Evolutionary conservation across 2,888 invertebrate species (phyloP), one percentile per base, ranked within the genome.

Genomic region (Drosophila anomalata): DNA sequence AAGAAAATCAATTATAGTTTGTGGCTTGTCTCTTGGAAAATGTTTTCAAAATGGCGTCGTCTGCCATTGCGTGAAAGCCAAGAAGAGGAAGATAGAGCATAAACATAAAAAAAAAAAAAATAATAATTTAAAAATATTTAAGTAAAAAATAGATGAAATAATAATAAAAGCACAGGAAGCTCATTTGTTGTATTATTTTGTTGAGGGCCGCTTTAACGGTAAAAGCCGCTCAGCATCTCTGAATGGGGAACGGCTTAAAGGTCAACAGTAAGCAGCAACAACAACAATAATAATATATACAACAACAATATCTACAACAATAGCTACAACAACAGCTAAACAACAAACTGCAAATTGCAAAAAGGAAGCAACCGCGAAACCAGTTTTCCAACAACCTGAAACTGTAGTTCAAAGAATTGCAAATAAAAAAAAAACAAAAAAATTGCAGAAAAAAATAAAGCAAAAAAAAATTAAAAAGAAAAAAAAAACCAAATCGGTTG

Each of bases 291-390:
- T 44, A n/a, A n/a, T n/a, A n/a, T n/a, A 7, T 7, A 29, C 29
- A 41, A 29, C 17, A 17, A 17, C 17, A 17, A 17, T 17, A 17
- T 17, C 17, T 36, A 67, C 44, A 58, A 54, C 26, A 48, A 53
- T 39, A 51, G 20, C 50, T 55, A 58, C 50, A 65, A 72, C 41
- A 58, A 61, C 47, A 68, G 46, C 44, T 53, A 47, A 71, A 53
- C 42, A 53, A 41, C 69, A 60, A 58, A 72, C 74, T 78, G 81
- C 70, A 78, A 81, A 73, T 82, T 81, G 82, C 85, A 76, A 87
- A 82, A 82, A 82, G 82, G 82, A 82, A 82, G 87, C 82, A 84
- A 59, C 82, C 72, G 73, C 75, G 75, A 82, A 85, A 87, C 82
- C 79, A 73, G 82, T 82, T 83, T 76, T 63, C 68, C 56, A 73